Conservation (phyloP, 2,113 vertebrate species). For the Pelmatolapia mariae region DNA sequence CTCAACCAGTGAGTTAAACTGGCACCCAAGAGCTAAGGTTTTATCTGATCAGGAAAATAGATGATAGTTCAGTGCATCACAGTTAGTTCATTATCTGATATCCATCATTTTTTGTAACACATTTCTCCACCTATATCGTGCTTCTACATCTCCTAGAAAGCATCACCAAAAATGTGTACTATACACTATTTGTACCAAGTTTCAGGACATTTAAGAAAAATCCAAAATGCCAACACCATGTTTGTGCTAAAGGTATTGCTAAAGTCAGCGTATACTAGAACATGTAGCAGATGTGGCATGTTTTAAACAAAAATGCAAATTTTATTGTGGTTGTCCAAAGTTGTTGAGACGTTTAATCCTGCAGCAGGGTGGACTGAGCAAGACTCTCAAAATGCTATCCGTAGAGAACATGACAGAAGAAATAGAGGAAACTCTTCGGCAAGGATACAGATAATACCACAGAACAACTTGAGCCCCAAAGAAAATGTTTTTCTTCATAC, state of each 20-base stretch:
- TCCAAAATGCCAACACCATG: not conserved
- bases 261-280: not conserved
- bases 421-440: not conserved
- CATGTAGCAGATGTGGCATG: not conserved
- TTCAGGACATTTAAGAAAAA: not conserved
- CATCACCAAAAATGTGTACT: not conserved
- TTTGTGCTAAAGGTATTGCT: not conserved
- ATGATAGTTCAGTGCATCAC: not conserved
- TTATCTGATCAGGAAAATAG: not conserved
- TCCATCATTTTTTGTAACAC: not conserved
- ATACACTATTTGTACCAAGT: not conserved
- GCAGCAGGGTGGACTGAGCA: not conserved
- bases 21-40: not conserved
- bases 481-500: not conserved
- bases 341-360: not conserved
- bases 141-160: not conserved
- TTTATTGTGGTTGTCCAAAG: not conserved
- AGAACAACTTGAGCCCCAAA: conserved; percentile 3
- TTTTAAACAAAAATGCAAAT: not conserved
- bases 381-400: not conserved
- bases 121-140: not conserved
- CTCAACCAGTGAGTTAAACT: not conserved
- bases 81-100: not conserved
- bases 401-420: not conserved
- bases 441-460: not conserved